phyloP scores from a whole-genome alignment of 2,888 invertebrate genomes.

The Chironomus tentans region DNA sequence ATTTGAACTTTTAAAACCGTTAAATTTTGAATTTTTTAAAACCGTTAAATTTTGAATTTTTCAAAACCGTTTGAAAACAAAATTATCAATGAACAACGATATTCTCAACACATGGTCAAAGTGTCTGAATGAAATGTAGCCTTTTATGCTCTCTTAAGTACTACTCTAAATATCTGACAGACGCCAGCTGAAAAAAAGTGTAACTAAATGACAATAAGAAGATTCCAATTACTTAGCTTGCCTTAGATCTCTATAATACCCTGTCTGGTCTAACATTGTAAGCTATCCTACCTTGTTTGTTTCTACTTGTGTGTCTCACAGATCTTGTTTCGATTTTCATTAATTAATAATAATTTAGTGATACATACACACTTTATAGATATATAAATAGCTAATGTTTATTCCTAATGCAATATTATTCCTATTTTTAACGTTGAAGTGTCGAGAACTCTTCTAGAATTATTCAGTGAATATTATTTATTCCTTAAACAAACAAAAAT shows the following conservation, averaged over 20 bases:
- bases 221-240: neutral
- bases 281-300: neutral
- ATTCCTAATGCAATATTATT: constrained; percentile 1
- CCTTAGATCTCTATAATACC: neutral
- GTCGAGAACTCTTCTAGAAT: neutral
- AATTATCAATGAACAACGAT: too few relatives aligned
- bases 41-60: too few relatives aligned
- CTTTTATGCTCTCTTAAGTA: too few relatives aligned
- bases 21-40: too few relatives aligned
- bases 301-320: neutral
- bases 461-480: neutral
- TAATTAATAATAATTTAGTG: constrained; percentile 7
- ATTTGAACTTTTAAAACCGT: too few relatives aligned
- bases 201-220: too few relatives aligned
- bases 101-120: too few relatives aligned
- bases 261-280: too few relatives aligned
- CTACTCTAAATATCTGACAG: neutral
- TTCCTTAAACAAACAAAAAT: neutral
- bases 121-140: too few relatives aligned
- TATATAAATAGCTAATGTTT: constrained; percentile 19
- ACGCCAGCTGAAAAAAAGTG: neutral
- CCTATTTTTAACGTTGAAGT: neutral
- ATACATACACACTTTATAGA: neutral
- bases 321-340: constrained; percentile 20
- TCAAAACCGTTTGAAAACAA: too few relatives aligned